These are phyloP conservation scores for Pipa parva DNA, from an alignment of 2,113 vertebrate species.

Conservation along the genomic window DNA sequence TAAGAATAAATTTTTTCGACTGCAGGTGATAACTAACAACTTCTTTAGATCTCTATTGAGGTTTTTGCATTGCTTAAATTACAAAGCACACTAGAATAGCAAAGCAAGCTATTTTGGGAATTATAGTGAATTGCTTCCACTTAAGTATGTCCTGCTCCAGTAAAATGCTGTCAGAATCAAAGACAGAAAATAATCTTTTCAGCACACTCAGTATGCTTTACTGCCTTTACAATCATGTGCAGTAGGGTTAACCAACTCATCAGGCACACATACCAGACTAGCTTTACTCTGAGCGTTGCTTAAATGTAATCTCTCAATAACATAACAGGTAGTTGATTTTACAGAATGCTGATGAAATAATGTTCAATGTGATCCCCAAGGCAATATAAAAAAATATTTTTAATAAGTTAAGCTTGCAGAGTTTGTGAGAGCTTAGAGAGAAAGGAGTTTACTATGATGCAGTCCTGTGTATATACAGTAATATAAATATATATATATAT, in stretches of 20 bases:
- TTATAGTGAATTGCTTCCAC: not conserved
- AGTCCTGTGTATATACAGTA: no score
- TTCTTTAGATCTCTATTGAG: no score
- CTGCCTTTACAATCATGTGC: constrained; percentile 6
- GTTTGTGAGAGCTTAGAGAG: constrained; percentile 46
- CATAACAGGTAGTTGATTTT: constrained; percentile 30
- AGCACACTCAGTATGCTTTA: constrained; percentile 11
- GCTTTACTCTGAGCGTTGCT: constrained; percentile 21
- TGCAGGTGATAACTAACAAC: no score
- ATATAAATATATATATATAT: no score
- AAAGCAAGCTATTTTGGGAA: not conserved
- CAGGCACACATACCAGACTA: not conserved
- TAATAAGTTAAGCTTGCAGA: constrained; percentile 50
- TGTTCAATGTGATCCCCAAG: constrained; percentile 48
- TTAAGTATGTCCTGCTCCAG: not conserved
- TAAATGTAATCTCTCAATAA: constrained; percentile 46
- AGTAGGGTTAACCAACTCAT: constrained; percentile 4
- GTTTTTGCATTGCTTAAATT: not conserved
- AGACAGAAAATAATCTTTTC: constrained; percentile 9
- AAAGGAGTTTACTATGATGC: constrained; percentile 43
- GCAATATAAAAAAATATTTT: constrained; percentile 45
- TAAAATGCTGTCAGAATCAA: not conserved
- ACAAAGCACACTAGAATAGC: no score
- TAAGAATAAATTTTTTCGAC: no score
- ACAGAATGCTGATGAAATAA: constrained; percentile 41